Evolutionary conservation across 1,140 invertebrate species (phyloP), one percentile per base, ranked within the genome.

Genomic region (Campoletis sonorensis): DNA sequence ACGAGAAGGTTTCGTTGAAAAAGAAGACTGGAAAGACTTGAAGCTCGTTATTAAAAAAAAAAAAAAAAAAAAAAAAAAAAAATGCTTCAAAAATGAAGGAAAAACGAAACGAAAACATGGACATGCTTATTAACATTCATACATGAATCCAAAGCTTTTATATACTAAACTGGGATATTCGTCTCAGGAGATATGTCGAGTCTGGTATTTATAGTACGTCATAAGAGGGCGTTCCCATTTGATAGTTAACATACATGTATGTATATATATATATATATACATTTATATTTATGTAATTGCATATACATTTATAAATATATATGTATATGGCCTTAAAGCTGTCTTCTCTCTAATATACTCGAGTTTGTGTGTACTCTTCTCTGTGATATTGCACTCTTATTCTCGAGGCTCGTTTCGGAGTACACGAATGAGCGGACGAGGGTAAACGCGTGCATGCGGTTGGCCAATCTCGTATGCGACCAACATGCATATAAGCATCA

Each of bases 361-460:
- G 54, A 58, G 54, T 23, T 21, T 8, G 54, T 58, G 54, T 58
- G 54, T 58, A 58, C 54, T 58, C 54, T 58, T 58, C 54, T 23
- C 54, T n/a, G 54, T 58, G 21, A 58, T 58, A 58, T 58, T 58
- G 54, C 54, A 58, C 54, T 58, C 54, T 58, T 58, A 58, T 58
- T 58, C 54, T 23, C 40, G 8, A 45, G 40, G 40, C 40, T 45
- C 54, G 54, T 58, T 58, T 58, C 54, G 21, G 54, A 58, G 54
- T 58, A 58, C 54, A n/a, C 54, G 40, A 45, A 45, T 45, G 54
- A 23, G 54, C 54, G 21, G 21, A 18, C 54, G 54, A 58, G 54
- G 54, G 54, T 58, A 58, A 58, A 58, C 54, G 54, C 21, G 54
- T 45, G 40, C 40, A 45, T 45, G 40, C 40, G 40, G 40, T 45